Base-by-base conservation (phyloP, 2,888 invertebrate genomes). In the Acholoe squamosa region DNA sequence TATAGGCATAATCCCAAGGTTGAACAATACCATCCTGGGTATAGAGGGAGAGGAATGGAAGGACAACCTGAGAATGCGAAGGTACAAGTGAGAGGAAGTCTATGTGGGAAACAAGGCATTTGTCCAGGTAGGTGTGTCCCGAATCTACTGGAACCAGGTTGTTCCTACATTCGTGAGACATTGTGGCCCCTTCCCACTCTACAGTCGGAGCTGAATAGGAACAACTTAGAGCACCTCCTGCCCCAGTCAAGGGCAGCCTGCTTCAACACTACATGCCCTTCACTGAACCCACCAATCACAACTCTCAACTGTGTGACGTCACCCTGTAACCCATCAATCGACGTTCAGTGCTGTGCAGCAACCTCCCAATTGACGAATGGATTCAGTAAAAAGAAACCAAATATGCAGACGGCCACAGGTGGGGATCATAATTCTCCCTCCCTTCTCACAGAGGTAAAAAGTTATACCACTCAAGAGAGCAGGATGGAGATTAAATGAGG, bases 381-480 rank as follows among this genome's bases (percentile, higher is more conserved):
- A 80, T 43, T 43, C 80, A 80, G 34, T 43, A 28, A 71, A 28
- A 71, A 71, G 71, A 71, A 71, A 71, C 71, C 31, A 71, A 71
- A 71, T 28, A 71, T 22, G 71, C 71, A 28, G 71, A 71, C 25
- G 19, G 71, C 19, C 71, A 71, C 71, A 71, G 71, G 71, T 71
- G 71, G 71, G 25, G 71, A 71, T 71, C 28, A 71, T 71, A 71
- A 71, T 71, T 71, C 71, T 25, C 71, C 14, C 71, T 25, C 3
- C 19, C n/a, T 71, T 25, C 25, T 71, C 71, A 10, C 43, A 61
- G n/a, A 61, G 61, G 61, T 19, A 61, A 61, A 61, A 61, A 61
- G 10, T n/a, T 12, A 61, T n/a, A 61, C 5, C 61, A 61, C 43
- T 3, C 61, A 25, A n/a, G 71, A 28, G 71, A 71, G 25, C 5